Evolutionary conservation across 2,888 invertebrate genomes (phyloP), one percentile per base, ranked within the genome.

Genomic region (Thecophora atra): DNA sequence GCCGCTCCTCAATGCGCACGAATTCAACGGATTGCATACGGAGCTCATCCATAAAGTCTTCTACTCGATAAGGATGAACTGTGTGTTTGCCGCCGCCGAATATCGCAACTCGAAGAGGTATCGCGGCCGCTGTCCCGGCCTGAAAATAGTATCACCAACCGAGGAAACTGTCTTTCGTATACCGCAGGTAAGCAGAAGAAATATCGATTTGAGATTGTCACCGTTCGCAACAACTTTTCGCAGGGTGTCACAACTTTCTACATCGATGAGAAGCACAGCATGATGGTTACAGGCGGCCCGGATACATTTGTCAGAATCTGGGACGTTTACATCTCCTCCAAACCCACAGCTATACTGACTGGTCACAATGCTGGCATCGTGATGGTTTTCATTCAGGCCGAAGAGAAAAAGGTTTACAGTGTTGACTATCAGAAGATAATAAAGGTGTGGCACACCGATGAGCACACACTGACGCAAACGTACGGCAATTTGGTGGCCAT

Each of bases 291-390:
- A 1, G 95, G 94, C 1, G 92, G 95, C 5, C 91, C 93, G 8
- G 95, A 95, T 85, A 91, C 92, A 78, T 82, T 89, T 68, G 88
- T 94, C 30, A 90, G 94, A 51, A 87, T 94, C 68, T 96, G 95
- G 95, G 94, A 93, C 85, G 91, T 94, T 0, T 93, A 93, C 82
- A 90, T 93, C n/a, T 89, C 92, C 1, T 86, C 87, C 66, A 91
- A 91, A 79, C 89, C 93, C 0, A 90, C 87, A 58, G 88, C 89
- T 13, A 85, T 90, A 17, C 87, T 94, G 47, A 86, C 88, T 56
- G 94, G 94, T 0, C 95, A 95, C 83, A 91, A 90, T 79, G 89
- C 91, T 1, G 90, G 91, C 15, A 89, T 95, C 76, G 89, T 89
- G 21, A 89, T 89, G 69, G 84, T 95, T 56, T 88, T 92, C 74